Evolutionary conservation across 2,888 invertebrate genomes (phyloP), one percentile per base, ranked within the genome.

Genomic region (Lordiphosa fenestrarum): DNA sequence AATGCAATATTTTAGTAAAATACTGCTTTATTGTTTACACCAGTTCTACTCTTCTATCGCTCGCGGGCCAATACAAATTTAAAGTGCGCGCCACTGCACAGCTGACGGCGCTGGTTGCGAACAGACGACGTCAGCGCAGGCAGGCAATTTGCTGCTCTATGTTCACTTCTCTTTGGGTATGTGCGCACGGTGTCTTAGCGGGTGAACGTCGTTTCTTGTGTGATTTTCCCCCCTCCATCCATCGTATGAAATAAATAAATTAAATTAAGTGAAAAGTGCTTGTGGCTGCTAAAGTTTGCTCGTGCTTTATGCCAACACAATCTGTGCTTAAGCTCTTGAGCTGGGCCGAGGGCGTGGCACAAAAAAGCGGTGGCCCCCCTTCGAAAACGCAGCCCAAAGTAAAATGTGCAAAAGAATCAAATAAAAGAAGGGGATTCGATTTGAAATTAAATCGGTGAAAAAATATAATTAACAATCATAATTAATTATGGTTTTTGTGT

Each of bases 371-470:
- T 33, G 30, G 44, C 42, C n/a, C 21, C 21, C 42, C 51, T 36
- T 12, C 53, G 50, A 37, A 59, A 73, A 41, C 56, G 52, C 56
- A 66, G 48, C 10, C 19, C 42, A 67, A 73, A 73, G 73, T 70
- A 56, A 70, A 73, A 65, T 65, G 62, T 38, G 38, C 49, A 23
- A 49, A 49, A 35, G 15, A 12, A 36, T 3, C 35, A 36, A 47
- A 21, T 48, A 10, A 51, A 37, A 59, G 73, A 49, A 13, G 1
- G 7, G 23, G 9, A 25, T 19, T 40, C 13, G 15, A 49, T 12
- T 37, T 21, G 48, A 23, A 13, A n/a, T 36, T 47, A 13, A 13
- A 30, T 12, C 23, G 21, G 23, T n/a, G 25, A 7, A 7, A 3
- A 42, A 42, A 42, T 21, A 13, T 13, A 44, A 33, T 12, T 5